Base-by-base conservation (phyloP, 2,888 invertebrate genomes). In the Embidobia sp. region DNA sequence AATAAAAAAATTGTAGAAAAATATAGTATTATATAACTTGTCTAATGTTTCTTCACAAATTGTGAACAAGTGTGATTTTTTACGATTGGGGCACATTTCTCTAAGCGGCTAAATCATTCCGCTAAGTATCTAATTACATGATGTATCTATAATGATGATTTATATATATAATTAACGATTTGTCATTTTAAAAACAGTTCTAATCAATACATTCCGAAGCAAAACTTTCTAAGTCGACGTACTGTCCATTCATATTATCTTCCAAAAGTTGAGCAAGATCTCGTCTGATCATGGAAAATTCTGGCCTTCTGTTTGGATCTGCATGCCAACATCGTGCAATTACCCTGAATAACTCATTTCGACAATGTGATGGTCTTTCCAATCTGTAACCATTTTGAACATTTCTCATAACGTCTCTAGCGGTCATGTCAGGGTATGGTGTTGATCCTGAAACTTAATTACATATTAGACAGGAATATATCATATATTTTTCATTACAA, bases 351-450 rank as follows among this genome's bases (percentile, higher is more conserved):
- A 94, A 90, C 84, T 93, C 93, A 70, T 94, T 93, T 81, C 94
- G 93, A 90, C 95, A 95, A 90, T 96, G 95, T 63, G 93, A 92
- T 0, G 96, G 96, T 53, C 95, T 91, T 84, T 95, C 94, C 64
- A 96, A 92, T 0, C 95, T 91, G 86, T 94, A 93, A 16, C 96
- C 96, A 81, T 93, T 94, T 15, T 95, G 93, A 46, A 96, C 95
- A 29, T 94, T 93, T 5, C 95, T 92, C 87, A 96, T 93, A n/a
- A 96, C 96, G 86, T 96, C 95, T 6, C 95, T 93, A 0, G 95
- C 95, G 0, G 95, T 94, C 92, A 96, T 93, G 70, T 94, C 93
- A n/a, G 95, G 94, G 90, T 96, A 96, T 2, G 96, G 96, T 85
- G 95, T 95, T 49, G 95, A 95, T 63, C 96, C 96, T 96, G 89